Evolutionary conservation across 2,113 vertebrate species (phyloP).

Genomic region (Melierax canorus): DNA sequence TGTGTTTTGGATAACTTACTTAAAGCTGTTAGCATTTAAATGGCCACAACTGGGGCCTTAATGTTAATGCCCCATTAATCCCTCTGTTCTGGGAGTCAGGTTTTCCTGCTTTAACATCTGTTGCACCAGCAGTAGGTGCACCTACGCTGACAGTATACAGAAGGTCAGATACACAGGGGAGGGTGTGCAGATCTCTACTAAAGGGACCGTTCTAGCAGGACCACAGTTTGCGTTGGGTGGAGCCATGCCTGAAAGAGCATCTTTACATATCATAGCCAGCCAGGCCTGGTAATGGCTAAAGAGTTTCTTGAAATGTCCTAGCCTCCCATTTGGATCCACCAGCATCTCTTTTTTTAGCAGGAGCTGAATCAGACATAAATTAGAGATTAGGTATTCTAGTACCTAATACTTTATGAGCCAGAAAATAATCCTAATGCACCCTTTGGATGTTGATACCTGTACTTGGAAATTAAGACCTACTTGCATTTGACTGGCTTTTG

Average conservation of each 20-base stretch:
- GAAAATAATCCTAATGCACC: background rate
- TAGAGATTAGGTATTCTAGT: background rate
- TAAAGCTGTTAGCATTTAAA: constrained; percentile 16
- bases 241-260: background rate
- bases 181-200: background rate
- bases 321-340: background rate
- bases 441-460: background rate
- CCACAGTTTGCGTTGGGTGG: background rate
- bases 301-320: background rate
- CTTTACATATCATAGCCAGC: background rate
- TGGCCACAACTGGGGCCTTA: background rate
- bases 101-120: constrained; percentile 36
- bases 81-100: background rate
- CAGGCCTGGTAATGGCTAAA: background rate
- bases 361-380: background rate
- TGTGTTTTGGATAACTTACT: background rate
- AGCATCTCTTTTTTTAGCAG: background rate
- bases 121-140: constrained; percentile 7
- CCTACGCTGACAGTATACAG: background rate
- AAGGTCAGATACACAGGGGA: background rate
- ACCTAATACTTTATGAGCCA: background rate
- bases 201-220: background rate
- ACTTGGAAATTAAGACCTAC: background rate
- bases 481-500: background rate
- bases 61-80: constrained; percentile 30